These are phyloP conservation scores for Bergia puertoricense DNA, from an alignment of 92 coral and sea anemone genomes.

Conservation along the genomic window DNA sequence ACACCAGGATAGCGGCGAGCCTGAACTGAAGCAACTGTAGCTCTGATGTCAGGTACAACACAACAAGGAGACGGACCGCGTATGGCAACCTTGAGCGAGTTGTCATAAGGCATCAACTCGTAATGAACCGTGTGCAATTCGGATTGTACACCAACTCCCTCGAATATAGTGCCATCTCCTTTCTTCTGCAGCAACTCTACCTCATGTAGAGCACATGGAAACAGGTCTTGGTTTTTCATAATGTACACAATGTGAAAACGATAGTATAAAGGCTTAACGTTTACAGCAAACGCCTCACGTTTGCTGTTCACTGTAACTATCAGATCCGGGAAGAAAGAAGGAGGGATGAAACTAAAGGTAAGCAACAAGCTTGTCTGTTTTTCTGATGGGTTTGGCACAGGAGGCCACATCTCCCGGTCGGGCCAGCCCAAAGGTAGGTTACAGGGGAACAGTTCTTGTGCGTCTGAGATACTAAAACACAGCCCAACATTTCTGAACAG, in stretches of 20 bases:
- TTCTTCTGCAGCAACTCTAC: too few species aligned
- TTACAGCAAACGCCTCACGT: not conserved
- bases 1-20: too few species aligned
- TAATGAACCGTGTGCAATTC: slow-evolving; percentile 36
- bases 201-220: not conserved
- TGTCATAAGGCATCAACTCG: slow-evolving; percentile 44
- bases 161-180: not conserved
- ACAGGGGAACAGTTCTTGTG: slow-evolving; percentile 47
- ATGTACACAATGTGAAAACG: slow-evolving; percentile 47
- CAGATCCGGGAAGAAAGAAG: slow-evolving; percentile 19
- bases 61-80: too few species aligned
- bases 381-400: not conserved
- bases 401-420: slow-evolving; percentile 19
- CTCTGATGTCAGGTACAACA: too few species aligned
- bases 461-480: slow-evolving; percentile 21
- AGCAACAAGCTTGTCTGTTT: slow-evolving; percentile 4
- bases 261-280: slow-evolving; percentile 9
- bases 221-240: not conserved
- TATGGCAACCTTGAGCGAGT: slow-evolving; percentile 33
- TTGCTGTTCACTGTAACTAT: slow-evolving; percentile 35
- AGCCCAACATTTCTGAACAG: slow-evolving; percentile 12
- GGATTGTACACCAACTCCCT: not conserved
- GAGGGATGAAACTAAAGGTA: not conserved
- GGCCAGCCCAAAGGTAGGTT: slow-evolving; percentile 35
- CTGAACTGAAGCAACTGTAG: too few species aligned